Evolutionary conservation across 2,797 vertebrate genomes (phyloP).

Genomic region (Limnodromus scolopaceus): DNA sequence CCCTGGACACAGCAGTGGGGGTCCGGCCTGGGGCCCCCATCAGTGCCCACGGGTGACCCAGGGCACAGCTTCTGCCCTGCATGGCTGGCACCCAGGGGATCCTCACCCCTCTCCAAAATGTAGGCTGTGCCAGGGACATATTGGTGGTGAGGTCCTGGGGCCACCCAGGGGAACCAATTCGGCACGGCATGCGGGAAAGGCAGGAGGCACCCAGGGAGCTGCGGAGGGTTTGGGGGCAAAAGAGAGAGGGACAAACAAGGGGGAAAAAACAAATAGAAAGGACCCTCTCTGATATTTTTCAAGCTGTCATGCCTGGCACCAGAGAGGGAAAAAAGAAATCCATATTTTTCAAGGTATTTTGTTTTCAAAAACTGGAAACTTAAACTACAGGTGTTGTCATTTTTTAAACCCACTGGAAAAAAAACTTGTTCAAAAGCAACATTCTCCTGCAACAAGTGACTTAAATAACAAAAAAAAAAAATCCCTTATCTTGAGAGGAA

Average conservation of each 20-base stretch:
- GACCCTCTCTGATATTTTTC: background rate
- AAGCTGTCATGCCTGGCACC: background rate
- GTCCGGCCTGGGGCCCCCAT: background rate
- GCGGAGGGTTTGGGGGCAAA: background rate
- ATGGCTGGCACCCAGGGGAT: accelerated
- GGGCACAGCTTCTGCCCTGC: background rate
- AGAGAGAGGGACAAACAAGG: background rate
- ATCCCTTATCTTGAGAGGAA: background rate
- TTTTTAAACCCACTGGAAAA: background rate
- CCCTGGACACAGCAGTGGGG: background rate
- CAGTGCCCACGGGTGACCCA: accelerated
- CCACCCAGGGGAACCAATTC: background rate
- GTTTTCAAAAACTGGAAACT: background rate
- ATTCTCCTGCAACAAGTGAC: background rate
- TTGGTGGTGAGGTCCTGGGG: background rate
- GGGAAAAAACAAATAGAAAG: background rate
- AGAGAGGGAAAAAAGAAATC: background rate
- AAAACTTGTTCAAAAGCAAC: background rate
- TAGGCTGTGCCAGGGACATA: background rate
- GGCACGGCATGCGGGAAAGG: background rate
- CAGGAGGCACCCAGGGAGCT: background rate
- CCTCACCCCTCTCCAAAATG: background rate
- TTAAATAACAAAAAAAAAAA: background rate
- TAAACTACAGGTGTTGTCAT: background rate
- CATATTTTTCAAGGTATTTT: background rate